Evolutionary conservation across 1,140 invertebrate species (phyloP), one percentile per base, ranked within the genome.

Genomic region (Pemphigus obesinymphae): DNA sequence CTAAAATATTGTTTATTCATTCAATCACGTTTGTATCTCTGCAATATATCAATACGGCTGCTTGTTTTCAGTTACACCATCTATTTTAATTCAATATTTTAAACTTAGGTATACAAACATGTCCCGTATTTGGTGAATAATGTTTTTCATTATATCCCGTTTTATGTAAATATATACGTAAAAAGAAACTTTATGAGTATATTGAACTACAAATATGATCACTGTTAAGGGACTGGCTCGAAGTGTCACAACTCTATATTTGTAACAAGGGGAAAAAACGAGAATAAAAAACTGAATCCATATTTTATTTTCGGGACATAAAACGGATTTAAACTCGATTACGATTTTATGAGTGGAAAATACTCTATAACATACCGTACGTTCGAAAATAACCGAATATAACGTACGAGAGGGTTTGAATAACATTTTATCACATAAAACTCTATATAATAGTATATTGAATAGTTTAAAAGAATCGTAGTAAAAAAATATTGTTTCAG

Each of bases 311-410:
- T 43, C 20, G 20, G 31, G n/a, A 58, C n/a, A 78, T 58, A 40
- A 78, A 78, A 78, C 3, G 75, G 48, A 78, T 55, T 78, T 78
- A 58, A 78, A 78, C 53, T 78, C 34, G n/a, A 78, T 78, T 78
- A 17, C 48, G 34, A 40, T 78, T 78, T 78, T 78, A 78, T 17
- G 53, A 78, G 75, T 78, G 15, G 5, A 23, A 34, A 53, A 76
- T 10, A 40, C 34, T 58, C 29, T 55, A n/a, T n/a, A n/a, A n/a
- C n/a, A n/a, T n/a, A 37, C 34, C n/a, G 29, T 26, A 40, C 8
- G 20, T n/a, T 53, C n/a, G 43, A 53, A 75, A n/a, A 75, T 50
- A 75, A n/a, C n/a, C 43, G 26, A 31, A 53, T 34, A 75, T 53
- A 50, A 50, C 8, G 15, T 29, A 73, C 48, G 17, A 50, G n/a